Conservation (phyloP, 2,797 vertebrate genomes). For the Xyrichtys novacula region DNA sequence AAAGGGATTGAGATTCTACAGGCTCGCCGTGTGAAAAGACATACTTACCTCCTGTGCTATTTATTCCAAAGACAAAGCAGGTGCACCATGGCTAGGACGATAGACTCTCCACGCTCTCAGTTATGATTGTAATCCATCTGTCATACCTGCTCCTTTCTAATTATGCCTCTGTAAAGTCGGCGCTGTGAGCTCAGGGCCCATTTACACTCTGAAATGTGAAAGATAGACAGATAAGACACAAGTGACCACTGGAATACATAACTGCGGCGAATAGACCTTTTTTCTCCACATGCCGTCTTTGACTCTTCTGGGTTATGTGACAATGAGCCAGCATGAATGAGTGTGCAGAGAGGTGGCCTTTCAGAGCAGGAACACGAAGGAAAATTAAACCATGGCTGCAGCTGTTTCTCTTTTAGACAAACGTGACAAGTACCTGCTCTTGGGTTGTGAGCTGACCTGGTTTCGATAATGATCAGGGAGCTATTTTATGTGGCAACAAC, state of each 20-base stretch:
- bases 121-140: conserved; percentile 81
- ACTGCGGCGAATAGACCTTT: conserved; percentile 29
- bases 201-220: conserved; percentile 66
- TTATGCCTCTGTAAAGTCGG: conserved; percentile 74
- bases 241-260: conserved; percentile 71
- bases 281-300: conserved; percentile 27
- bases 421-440: conserved; percentile 39
- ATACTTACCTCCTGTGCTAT: conserved; percentile 65
- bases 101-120: conserved; percentile 72
- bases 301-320: conserved; percentile 17
- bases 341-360: conserved; percentile 24
- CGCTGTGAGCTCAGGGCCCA: conserved; percentile 51
- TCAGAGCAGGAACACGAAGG: conserved; percentile 13
- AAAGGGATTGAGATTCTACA: conserved; percentile 64
- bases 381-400: not conserved
- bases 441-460: conserved; percentile 29
- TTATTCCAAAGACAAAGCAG: conserved; percentile 74
- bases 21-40: conserved; percentile 52
- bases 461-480: conserved; percentile 61
- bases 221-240: conserved; percentile 70
- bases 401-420: conserved; percentile 19
- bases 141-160: conserved; percentile 79
- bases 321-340: conserved; percentile 7
- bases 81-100: conserved; percentile 66
- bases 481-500: conserved; percentile 64